Evolutionary conservation across 2,888 invertebrate species (phyloP).

Genomic region (Zaprionus lineosus): DNA sequence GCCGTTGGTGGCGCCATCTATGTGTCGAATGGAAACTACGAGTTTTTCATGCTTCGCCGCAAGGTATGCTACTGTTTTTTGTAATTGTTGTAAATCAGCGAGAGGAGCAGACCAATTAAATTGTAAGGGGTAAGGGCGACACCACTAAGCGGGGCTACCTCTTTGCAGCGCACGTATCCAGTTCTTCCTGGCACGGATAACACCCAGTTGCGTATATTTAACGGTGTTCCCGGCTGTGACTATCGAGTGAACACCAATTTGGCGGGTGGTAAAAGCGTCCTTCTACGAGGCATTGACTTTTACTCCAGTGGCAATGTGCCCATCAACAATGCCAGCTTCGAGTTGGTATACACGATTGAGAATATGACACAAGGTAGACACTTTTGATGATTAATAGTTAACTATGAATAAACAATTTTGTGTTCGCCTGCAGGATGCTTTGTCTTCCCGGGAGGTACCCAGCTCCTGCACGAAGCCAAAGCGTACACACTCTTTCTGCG

Average conservation of each 20-base stretch:
- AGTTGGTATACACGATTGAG: conserved; percentile 46
- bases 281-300: conserved; percentile 57
- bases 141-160: neutral
- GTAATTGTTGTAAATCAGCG: too few relatives aligned
- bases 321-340: conserved; percentile 44
- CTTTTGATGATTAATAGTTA: too few relatives aligned
- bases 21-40: too few relatives aligned
- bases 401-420: too few relatives aligned
- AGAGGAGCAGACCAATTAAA: neutral
- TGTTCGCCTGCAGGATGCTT: too few relatives aligned
- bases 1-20: too few relatives aligned
- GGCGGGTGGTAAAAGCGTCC: conserved; percentile 40
- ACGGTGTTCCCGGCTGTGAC: conserved; percentile 84
- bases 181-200: conserved; percentile 85
- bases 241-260: conserved; percentile 69
- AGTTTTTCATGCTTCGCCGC: too few relatives aligned
- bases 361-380: conserved; percentile 55
- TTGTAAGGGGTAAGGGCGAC: neutral
- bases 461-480: conserved; percentile 53
- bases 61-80: too few relatives aligned
- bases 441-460: conserved; percentile 39
- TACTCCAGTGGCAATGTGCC: conserved; percentile 63
- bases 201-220: conserved; percentile 89
- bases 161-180: conserved; percentile 86
- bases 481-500: too few relatives aligned